Percentiles rank a stretch among this genome's conserved stretches.
phyloP scores from a whole-genome alignment of 2,888 invertebrate genomes.

The Therioaphis trifolii region DNA sequence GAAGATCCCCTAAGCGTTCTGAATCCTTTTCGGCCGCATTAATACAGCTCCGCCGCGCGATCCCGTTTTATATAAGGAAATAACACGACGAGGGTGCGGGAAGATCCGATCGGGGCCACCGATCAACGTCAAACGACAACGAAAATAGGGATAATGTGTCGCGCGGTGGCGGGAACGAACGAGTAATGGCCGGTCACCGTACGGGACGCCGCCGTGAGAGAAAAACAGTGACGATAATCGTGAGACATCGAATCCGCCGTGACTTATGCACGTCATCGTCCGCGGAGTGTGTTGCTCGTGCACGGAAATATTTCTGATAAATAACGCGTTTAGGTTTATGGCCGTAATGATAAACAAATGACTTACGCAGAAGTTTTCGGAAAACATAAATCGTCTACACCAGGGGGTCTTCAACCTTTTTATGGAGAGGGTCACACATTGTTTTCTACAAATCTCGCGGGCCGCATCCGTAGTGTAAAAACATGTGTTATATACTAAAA shows the following conservation, averaged over 20 bases:
- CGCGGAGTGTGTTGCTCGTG: too few relatives aligned
- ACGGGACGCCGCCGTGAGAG: background rate
- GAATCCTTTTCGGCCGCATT: constrained; percentile 48
- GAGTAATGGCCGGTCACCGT: background rate
- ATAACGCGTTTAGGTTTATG: background rate
- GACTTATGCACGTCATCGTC: too few relatives aligned
- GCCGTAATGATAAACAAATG: background rate
- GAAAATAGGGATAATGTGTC: background rate
- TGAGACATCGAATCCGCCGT: too few relatives aligned
- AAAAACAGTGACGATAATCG: constrained; percentile 1
- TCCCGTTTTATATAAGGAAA: background rate
- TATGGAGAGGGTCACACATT: too few relatives aligned
- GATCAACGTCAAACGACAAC: constrained; percentile 11
- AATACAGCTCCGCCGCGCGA: background rate
- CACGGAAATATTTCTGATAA: background rate
- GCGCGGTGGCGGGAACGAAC: background rate
- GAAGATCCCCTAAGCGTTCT: constrained; percentile 18
- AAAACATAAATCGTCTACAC: too few relatives aligned
- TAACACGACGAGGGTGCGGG: background rate
- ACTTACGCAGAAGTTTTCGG: too few relatives aligned
- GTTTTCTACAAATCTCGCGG: too few relatives aligned
- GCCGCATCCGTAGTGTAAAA: too few relatives aligned
- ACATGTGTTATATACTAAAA: too few relatives aligned
- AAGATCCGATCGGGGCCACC: constrained; percentile 27
- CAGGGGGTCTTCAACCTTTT: too few relatives aligned